phyloP scores from a whole-genome alignment of 2,113 vertebrate species.

The Phrynocephalus versicolor region DNA sequence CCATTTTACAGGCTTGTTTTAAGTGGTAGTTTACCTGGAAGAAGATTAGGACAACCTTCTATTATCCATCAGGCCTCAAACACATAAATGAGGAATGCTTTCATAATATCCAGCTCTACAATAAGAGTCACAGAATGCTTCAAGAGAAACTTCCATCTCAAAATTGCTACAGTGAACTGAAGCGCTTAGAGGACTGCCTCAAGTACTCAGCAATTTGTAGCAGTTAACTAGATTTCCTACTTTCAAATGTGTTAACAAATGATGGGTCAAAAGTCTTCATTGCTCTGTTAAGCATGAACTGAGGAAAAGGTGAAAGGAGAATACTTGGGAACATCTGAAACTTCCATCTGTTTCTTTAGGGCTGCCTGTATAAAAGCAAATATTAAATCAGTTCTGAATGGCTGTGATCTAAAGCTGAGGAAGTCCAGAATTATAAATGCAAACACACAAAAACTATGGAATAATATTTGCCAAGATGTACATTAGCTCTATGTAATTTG shows the following conservation, averaged over 20 bases:
- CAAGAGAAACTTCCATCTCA: background rate
- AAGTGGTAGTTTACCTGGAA: slow-evolving; percentile 29
- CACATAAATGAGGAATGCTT: slow-evolving; percentile 22
- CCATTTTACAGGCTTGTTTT: slow-evolving; percentile 12
- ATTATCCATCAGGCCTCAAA: slow-evolving; percentile 13
- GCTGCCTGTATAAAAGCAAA: rapidly evolving
- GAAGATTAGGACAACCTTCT: slow-evolving; percentile 3
- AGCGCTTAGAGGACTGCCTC: background rate
- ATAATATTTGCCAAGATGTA: background rate
- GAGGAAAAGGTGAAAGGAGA: background rate
- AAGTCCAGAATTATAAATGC: background rate
- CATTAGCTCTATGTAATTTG: background rate
- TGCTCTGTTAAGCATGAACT: background rate
- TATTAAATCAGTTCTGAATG: background rate
- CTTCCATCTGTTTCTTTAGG: background rate
- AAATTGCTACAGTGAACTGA: background rate
- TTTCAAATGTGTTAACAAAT: background rate
- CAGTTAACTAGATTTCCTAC: background rate
- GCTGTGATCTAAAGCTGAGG: background rate
- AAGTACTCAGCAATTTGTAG: background rate
- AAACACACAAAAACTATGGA: background rate
- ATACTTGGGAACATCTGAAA: background rate
- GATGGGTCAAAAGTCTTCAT: background rate
- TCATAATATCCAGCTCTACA: slow-evolving; percentile 9
- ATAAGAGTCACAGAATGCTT: background rate